phyloP scores from a whole-genome alignment of 2,113 vertebrate species.

The Silurus meridionalis region DNA sequence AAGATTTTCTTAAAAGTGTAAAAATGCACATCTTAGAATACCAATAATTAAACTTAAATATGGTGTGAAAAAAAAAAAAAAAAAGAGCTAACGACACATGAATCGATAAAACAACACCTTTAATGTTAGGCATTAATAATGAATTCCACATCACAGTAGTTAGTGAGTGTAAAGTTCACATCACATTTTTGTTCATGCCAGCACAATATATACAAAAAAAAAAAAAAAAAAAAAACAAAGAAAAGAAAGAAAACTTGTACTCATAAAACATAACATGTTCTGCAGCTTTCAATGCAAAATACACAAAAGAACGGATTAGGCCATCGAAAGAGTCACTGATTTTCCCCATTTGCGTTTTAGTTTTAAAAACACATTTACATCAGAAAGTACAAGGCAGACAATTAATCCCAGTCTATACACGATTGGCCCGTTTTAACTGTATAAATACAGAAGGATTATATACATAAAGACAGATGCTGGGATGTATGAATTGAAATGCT shows the following conservation, averaged over 20 bases:
- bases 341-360: conserved; percentile 48
- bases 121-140: conserved; percentile 84
- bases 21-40: neutral
- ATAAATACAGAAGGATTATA: conserved; percentile 86
- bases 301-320: conserved; percentile 67
- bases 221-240: conserved; percentile 63
- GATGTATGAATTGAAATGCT: conserved; percentile 52
- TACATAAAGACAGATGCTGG: conserved; percentile 78
- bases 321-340: conserved; percentile 56
- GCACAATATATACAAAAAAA: conserved; percentile 85
- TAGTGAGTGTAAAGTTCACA: conserved; percentile 86
- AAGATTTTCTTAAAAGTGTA: neutral
- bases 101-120: conserved; percentile 71
- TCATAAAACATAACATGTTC: conserved; percentile 47
- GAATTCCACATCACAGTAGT: conserved; percentile 91
- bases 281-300: conserved; percentile 69
- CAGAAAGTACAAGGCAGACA: conserved; percentile 85
- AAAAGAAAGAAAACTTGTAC: conserved; percentile 77
- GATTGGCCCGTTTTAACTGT: conserved; percentile 83
- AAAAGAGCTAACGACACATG: neutral
- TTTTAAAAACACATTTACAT: conserved; percentile 84
- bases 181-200: conserved; percentile 89
- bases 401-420: conserved; percentile 82
- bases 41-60: neutral
- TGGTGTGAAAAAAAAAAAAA: neutral